phyloP scores from a whole-genome alignment of 2,797 vertebrate species.

The Phrynocephalus forsythii region DNA sequence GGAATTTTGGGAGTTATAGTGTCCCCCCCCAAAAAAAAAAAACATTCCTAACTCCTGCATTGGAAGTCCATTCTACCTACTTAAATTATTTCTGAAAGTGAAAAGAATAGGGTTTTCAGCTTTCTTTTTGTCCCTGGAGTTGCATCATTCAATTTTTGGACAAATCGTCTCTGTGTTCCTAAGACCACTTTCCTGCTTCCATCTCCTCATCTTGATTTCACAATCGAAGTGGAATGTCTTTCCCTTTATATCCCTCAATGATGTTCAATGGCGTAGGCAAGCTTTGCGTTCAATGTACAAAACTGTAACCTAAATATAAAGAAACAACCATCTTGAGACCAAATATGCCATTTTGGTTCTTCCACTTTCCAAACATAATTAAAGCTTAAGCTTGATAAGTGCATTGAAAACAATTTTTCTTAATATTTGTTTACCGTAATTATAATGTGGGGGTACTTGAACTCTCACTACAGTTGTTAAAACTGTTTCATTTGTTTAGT shows the following conservation, averaged over 20 bases:
- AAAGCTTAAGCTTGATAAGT: not conserved
- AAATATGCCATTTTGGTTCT: not conserved
- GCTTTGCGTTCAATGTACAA: not conserved
- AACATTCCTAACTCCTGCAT: too few species aligned
- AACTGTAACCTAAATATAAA: slow-evolving; percentile 1
- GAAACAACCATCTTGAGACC: not conserved
- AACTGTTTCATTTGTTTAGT: slow-evolving; percentile 6
- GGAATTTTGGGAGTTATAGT: too few species aligned
- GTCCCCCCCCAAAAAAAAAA: too few species aligned
- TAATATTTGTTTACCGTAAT: slow-evolving; percentile 21
- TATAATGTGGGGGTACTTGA: slow-evolving; percentile 6
- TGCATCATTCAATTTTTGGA: slow-evolving; percentile 1
- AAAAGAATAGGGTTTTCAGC: not conserved
- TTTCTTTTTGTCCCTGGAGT: not conserved
- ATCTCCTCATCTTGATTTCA: slow-evolving; percentile 39
- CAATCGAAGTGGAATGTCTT: not conserved
- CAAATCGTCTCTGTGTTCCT: not conserved
- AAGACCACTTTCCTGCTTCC: not conserved
- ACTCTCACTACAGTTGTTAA: not conserved
- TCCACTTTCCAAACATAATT: slow-evolving; percentile 5
- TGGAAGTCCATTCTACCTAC: slow-evolving; percentile 34
- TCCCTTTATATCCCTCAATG: not conserved
- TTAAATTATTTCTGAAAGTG: slow-evolving; percentile 27
- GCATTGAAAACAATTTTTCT: not conserved
- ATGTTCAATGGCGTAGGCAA: not conserved